These are phyloP conservation scores for Potorous gilbertii DNA, from an alignment of 2,797 vertebrate genomes.

Conservation along the genomic window DNA sequence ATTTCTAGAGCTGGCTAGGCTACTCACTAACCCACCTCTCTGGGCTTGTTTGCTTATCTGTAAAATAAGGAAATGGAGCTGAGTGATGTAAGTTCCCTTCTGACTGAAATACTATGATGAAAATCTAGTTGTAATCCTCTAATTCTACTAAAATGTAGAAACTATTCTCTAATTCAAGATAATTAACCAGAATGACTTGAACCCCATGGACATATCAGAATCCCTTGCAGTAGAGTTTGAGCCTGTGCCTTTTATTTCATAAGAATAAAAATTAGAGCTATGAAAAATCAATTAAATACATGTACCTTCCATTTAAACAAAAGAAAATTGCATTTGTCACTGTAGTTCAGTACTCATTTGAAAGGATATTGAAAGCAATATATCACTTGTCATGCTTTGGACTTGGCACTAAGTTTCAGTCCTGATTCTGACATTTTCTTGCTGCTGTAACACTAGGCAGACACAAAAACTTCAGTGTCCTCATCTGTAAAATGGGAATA, in stretches of 20 bases:
- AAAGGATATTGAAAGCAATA: background rate
- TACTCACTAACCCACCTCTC: accelerated
- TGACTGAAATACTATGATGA: too few relatives aligned
- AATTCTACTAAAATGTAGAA: slow-evolving; percentile 4
- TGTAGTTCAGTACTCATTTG: slow-evolving; percentile 32
- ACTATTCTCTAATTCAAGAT: background rate
- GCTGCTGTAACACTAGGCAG: background rate
- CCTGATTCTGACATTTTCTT: background rate
- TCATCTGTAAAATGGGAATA: background rate
- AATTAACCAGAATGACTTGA: slow-evolving; percentile 35
- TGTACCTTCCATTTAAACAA: slow-evolving; percentile 45
- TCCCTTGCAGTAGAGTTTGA: background rate
- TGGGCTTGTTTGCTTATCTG: background rate
- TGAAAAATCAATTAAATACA: slow-evolving; percentile 38
- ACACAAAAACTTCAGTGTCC: background rate
- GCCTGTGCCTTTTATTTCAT: slow-evolving; percentile 59
- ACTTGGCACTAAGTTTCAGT: background rate
- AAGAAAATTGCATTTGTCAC: slow-evolving; percentile 58
- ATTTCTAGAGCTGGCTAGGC: accelerated
- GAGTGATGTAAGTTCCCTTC: background rate
- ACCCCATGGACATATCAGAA: slow-evolving; percentile 20
- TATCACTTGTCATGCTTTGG: background rate
- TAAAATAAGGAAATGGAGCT: background rate
- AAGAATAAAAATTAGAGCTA: slow-evolving; percentile 56
- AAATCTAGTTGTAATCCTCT: background rate